phyloP scores from a whole-genome alignment of 2,113 vertebrate genomes.

The Tonatia bakeri region DNA sequence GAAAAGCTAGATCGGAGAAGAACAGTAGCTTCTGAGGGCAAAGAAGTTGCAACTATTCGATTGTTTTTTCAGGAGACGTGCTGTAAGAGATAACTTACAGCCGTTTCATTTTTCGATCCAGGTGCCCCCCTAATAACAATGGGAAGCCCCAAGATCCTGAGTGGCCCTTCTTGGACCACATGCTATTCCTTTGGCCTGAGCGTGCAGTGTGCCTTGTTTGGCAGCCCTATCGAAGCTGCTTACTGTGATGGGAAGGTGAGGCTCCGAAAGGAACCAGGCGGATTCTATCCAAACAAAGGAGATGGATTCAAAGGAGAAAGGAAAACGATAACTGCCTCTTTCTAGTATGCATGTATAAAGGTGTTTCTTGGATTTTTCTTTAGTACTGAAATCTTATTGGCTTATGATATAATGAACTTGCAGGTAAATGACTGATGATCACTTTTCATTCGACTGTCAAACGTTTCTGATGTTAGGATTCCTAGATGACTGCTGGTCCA shows the following conservation, averaged over 20 bases:
- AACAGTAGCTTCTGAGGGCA: not conserved
- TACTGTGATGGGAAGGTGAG: not conserved
- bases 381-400: not conserved
- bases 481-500: not conserved
- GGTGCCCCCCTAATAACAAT: not conserved
- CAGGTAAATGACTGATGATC: not conserved
- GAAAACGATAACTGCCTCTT: not conserved
- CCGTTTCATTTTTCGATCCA: not conserved
- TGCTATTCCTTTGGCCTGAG: not conserved
- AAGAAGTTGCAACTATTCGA: not conserved
- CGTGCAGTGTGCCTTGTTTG: not conserved
- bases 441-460: not conserved
- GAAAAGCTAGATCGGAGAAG: constrained; percentile 42
- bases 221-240: not conserved
- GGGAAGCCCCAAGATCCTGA: not conserved
- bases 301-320: too few species aligned
- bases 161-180: not conserved
- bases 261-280: not conserved
- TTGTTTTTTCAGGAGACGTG: not conserved
- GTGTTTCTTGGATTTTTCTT: constrained; percentile 20
- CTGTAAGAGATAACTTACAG: not conserved
- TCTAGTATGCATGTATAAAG: not conserved
- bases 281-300: not conserved
- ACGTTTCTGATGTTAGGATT: not conserved
- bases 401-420: not conserved